phyloP scores from a whole-genome alignment of 2,113 vertebrate genomes.

The Pterophyllum scalare region DNA sequence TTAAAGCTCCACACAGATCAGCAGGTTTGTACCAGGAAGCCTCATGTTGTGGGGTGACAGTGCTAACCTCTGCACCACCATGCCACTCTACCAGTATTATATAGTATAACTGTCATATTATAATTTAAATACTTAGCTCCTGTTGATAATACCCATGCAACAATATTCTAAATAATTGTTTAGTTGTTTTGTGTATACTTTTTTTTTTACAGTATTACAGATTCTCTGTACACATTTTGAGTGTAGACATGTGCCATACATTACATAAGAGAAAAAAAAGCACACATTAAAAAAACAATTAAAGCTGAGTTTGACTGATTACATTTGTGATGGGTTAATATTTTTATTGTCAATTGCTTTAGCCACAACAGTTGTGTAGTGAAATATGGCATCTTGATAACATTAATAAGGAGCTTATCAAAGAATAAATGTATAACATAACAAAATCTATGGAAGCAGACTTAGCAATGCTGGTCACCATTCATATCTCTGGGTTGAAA shows the following conservation, averaged over 20 bases:
- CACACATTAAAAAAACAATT: background rate
- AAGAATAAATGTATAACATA: slow-evolving; percentile 5
- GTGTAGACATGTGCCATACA: background rate
- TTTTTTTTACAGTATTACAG: too few species aligned
- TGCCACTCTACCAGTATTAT: background rate
- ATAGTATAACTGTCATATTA: background rate
- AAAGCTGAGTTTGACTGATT: background rate
- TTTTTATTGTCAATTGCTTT: background rate
- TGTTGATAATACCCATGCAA: too few species aligned
- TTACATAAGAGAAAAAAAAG: background rate
- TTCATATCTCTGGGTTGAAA: slow-evolving; percentile 38
- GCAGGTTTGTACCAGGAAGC: background rate
- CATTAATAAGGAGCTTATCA: background rate
- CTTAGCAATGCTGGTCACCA: slow-evolving; percentile 28
- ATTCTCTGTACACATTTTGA: too few species aligned
- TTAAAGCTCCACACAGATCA: background rate
- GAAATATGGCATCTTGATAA: background rate
- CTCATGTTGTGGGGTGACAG: background rate
- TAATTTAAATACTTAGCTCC: background rate
- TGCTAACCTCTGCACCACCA: background rate
- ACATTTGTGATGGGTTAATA: background rate
- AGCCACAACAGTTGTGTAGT: background rate
- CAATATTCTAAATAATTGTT: background rate
- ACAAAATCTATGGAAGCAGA: slow-evolving; percentile 3
- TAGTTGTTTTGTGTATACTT: background rate